phyloP scores from a whole-genome alignment of 2,888 invertebrate species.

The Thelaira solivaga region DNA sequence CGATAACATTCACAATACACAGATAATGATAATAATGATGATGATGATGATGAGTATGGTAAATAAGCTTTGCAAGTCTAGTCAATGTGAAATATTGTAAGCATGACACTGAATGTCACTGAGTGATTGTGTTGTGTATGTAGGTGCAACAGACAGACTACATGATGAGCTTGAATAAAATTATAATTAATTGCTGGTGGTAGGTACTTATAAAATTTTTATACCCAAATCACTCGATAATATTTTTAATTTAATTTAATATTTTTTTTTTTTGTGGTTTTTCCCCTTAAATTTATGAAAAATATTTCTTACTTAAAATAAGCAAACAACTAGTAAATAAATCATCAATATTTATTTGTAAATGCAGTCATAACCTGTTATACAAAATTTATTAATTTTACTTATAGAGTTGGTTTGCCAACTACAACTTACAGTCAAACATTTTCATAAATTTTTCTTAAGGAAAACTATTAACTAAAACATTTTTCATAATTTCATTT shows the following conservation, averaged over 20 bases:
- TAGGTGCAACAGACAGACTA: background rate
- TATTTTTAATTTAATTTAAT: too few species aligned
- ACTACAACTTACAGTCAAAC: background rate
- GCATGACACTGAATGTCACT: background rate
- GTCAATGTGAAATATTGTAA: slow-evolving; percentile 1
- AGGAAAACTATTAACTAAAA: slow-evolving; percentile 37
- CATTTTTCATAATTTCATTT: background rate
- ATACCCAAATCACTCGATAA: too few species aligned
- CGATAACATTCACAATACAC: slow-evolving; percentile 20
- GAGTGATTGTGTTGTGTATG: background rate
- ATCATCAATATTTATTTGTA: background rate
- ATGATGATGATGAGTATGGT: slow-evolving; percentile 26
- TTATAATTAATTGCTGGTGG: slow-evolving; percentile 33
- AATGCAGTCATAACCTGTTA: too few species aligned
- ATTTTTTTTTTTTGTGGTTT: too few species aligned
- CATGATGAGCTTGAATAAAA: background rate
- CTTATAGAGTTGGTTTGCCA: background rate
- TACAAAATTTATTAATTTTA: too few species aligned
- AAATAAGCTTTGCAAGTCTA: slow-evolving; percentile 12
- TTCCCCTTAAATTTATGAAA: too few species aligned
- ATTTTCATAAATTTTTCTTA: slow-evolving; percentile 30
- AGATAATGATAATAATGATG: too few species aligned
- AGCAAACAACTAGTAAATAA: too few species aligned
- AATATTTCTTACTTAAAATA: too few species aligned
- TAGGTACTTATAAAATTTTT: background rate